Evolutionary conservation across 2,797 vertebrate genomes (phyloP).

Genomic region (Myoxocephalus aenaeus): DNA sequence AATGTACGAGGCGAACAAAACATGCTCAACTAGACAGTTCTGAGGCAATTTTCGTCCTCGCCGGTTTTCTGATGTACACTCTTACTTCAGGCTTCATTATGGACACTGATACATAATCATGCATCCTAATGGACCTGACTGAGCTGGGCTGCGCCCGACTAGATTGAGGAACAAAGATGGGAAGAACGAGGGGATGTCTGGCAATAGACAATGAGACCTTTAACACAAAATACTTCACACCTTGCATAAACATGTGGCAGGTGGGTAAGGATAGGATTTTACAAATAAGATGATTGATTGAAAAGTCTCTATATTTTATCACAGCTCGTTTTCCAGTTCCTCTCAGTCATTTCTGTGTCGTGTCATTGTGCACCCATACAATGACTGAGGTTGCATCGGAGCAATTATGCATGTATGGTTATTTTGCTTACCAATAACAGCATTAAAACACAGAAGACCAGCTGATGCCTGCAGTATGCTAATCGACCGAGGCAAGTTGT

Average conservation of each 20-base stretch:
- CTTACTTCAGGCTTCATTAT: constrained; percentile 83
- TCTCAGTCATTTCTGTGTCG: not conserved
- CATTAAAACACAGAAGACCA: constrained; percentile 45
- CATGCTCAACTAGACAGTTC: constrained; percentile 74
- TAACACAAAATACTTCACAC: constrained; percentile 18
- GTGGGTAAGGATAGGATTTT: constrained; percentile 13
- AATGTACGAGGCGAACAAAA: constrained; percentile 74
- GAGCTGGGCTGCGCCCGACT: constrained; percentile 62
- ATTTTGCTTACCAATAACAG: constrained; percentile 50
- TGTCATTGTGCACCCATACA: constrained; percentile 19
- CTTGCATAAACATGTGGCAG: constrained; percentile 12
- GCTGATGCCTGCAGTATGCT: constrained; percentile 61
- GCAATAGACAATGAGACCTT: constrained; percentile 29
- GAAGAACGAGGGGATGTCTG: constrained; percentile 35
- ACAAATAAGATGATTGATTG: not conserved
- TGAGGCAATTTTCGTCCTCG: constrained; percentile 76
- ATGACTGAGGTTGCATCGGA: constrained; percentile 16
- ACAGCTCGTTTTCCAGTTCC: not conserved
- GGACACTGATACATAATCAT: constrained; percentile 83
- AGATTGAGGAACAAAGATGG: constrained; percentile 59
- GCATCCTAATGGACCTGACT: constrained; percentile 81
- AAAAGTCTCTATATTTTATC: not conserved
- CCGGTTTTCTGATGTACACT: constrained; percentile 78
- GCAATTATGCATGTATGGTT: constrained; percentile 26
- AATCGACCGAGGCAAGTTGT: constrained; percentile 40